Conservation (phyloP, 2,888 invertebrate genomes). For the Melipona bicolor region DNA sequence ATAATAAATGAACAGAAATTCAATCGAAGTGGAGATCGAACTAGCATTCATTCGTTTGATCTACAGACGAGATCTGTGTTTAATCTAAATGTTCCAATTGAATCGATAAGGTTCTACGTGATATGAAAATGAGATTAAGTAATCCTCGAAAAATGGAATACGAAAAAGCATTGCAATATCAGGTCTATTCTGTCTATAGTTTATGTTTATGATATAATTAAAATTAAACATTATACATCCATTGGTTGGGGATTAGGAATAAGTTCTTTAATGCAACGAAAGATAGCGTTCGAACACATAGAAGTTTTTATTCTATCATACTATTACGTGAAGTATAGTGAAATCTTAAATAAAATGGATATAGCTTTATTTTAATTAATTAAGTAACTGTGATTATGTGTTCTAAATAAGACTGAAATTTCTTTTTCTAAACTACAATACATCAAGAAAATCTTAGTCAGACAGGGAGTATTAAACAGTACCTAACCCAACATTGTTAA, state of each 20-base stretch:
- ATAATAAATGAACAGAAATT: no score
- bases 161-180: no score
- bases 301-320: background rate
- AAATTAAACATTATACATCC: background rate
- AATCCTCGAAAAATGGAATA: no score
- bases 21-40: no score
- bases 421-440: background rate
- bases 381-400: conserved; percentile 8
- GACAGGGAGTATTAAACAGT: background rate
- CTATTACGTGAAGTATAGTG: conserved; percentile 11
- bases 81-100: no score
- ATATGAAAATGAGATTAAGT: no score
- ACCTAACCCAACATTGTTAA: conserved; percentile 34
- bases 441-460: background rate
- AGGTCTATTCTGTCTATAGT: no score
- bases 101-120: no score
- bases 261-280: background rate
- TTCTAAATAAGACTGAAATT: conserved; percentile 10
- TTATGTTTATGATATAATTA: no score
- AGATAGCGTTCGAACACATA: background rate
- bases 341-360: conserved; percentile 7
- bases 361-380: conserved; percentile 9
- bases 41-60: no score
- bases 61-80: no score
- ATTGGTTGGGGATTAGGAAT: background rate